Evolutionary conservation across 2,888 invertebrate species (phyloP), one percentile per base, ranked within the genome.

Genomic region (Cristatella mucedo): DNA sequence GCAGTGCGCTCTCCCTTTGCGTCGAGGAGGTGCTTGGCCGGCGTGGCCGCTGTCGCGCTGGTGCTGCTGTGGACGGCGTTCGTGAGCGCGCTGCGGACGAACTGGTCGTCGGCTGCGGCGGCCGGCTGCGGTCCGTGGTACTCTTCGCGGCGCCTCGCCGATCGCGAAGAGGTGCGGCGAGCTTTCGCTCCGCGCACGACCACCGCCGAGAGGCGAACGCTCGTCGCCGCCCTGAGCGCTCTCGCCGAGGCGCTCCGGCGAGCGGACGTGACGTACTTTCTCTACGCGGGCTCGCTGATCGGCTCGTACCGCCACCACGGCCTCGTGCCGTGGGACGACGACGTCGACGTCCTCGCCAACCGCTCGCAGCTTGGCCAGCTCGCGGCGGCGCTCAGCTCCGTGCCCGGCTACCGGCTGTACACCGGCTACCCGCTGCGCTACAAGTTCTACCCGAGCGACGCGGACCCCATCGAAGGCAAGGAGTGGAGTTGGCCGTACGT

Each of bases 291-390:
- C 3, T 47, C 49, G 1, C 38, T 53, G 29, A 45, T 54, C 4
- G 54, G 54, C 6, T 48, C 51, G 6, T 48, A 46, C 29, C 44
- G 54, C 2, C 53, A 53, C 34, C 52, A 52, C 38, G 53, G 51
- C n/a, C 42, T 49, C 29, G 46, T 53, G 21, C 53, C 53, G 7
- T 54, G 54, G 54, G 54, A 54, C 41, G 54, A 54, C 34, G 54
- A 54, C 33, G 41, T 51, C 6, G 54, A 54, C 31, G 38, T 54
- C 9, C 42, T 48, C 4, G 39, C 53, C 33, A 49, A 49, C 34
- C 44, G 41, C 19, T 45, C 49, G n/a, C n/a, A n/a, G n/a, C n/a
- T n/a, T 2, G 13, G 15, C 24, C 26, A 29, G 36, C 4, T 13
- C 13, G 26, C 13, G n/a, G 4, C 26, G 6, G 33, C 38, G 5